Evolutionary conservation across 2,113 vertebrate genomes (phyloP).

Genomic region (Suricata suricatta): DNA sequence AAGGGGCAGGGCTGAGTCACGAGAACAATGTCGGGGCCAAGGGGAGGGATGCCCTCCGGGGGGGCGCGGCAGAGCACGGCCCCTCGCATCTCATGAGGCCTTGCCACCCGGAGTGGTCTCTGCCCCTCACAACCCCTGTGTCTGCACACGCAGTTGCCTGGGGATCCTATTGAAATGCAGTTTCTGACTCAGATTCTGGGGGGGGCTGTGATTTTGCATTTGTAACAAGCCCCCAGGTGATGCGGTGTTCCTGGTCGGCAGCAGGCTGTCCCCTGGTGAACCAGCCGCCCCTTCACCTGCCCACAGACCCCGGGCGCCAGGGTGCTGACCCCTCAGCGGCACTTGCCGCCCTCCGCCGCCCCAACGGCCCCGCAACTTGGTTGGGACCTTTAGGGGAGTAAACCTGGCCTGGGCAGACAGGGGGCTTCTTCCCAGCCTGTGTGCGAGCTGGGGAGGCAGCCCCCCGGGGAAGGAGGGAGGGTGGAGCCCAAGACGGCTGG

Average conservation of each 20-base stretch:
- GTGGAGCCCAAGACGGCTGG: not conserved
- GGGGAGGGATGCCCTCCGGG: rapidly evolving
- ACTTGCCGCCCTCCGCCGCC: rapidly evolving
- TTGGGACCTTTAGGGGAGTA: not conserved
- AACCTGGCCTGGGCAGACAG: not conserved
- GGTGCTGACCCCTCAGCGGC: rapidly evolving
- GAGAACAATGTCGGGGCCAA: not conserved
- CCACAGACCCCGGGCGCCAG: not conserved
- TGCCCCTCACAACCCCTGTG: not conserved
- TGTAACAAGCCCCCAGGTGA: not conserved
- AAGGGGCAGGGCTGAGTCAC: not conserved
- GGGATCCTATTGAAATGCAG: not conserved
- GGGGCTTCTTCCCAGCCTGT: not conserved
- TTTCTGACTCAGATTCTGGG: not conserved
- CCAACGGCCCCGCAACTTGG: not conserved
- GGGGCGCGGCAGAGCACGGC: rapidly evolving
- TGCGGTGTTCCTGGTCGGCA: rapidly evolving
- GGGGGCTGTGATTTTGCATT: not conserved
- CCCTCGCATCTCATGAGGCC: not conserved
- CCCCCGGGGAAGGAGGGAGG: not conserved
- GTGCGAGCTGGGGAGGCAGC: not conserved
- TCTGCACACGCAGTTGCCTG: rapidly evolving
- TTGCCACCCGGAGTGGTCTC: not conserved
- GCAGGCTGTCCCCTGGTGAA: not conserved
- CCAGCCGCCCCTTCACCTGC: rapidly evolving